A percentile compares a stretch with the other conserved stretches of the same genome.
Conservation (phyloP, 2,888 invertebrate genomes). For the Zaprionus lineosus region DNA sequence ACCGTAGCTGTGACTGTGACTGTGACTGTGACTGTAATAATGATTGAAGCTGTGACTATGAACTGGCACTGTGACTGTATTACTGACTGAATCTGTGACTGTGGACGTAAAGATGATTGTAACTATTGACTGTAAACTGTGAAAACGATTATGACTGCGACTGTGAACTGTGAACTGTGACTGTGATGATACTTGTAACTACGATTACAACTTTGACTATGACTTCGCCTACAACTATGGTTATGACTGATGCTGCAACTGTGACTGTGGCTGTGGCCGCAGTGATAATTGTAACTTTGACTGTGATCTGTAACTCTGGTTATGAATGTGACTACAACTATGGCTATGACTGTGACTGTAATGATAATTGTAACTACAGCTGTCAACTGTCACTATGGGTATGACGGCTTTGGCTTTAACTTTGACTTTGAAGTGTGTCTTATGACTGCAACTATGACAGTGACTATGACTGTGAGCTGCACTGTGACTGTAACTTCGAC, state of each 20-base stretch:
- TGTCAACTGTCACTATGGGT: slow-evolving; percentile 3
- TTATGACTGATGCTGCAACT: too few relatives aligned
- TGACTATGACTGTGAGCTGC: slow-evolving; percentile 8
- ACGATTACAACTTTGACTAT: slow-evolving; percentile 1
- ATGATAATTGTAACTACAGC: slow-evolving; percentile 8
- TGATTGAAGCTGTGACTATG: neutral
- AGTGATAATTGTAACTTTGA: too few relatives aligned
- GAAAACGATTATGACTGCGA: too few relatives aligned
- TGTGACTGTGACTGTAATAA: neutral
- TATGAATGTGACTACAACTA: too few relatives aligned
- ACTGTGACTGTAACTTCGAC: slow-evolving; percentile 7
- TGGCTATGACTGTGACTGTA: slow-evolving; percentile 16
- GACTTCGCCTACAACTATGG: neutral
- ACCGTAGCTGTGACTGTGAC: slow-evolving; percentile 3
- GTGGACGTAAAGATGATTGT: too few relatives aligned
- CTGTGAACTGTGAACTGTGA: slow-evolving; percentile 14
- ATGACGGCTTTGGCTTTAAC: neutral
- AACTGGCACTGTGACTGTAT: too few relatives aligned
- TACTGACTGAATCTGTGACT: too few relatives aligned
- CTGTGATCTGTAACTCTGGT: too few relatives aligned
- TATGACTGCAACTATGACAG: neutral
- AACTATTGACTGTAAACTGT: too few relatives aligned
- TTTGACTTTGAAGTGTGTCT: slow-evolving; percentile 1
- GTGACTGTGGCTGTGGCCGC: too few relatives aligned
- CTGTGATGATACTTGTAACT: slow-evolving; percentile 4